Percentiles rank a stretch among this genome's conserved stretches.
phyloP scores from a whole-genome alignment of 1,140 invertebrate species.

The Prorops nasuta region DNA sequence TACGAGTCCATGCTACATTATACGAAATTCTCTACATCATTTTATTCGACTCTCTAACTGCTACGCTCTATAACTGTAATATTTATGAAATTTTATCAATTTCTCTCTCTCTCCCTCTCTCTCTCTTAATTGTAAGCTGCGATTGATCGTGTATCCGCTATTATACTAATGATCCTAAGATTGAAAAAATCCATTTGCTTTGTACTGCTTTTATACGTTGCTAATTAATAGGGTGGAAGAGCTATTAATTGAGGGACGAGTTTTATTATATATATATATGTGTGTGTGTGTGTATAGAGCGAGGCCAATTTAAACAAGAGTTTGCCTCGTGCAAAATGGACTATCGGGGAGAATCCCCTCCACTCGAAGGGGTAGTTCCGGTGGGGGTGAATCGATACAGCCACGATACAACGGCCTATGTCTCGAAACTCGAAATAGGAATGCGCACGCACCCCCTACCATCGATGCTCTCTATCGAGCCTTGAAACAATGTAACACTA shows the following conservation, averaged over 20 bases:
- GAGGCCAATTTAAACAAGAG: too few species aligned
- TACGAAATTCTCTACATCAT: conserved; percentile 8
- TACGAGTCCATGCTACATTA: conserved; percentile 41
- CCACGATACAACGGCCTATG: conserved; percentile 52
- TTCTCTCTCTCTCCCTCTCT: background rate
- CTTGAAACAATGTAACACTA: conserved; percentile 38
- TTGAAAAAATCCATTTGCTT: too few species aligned
- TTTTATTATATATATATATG: too few species aligned
- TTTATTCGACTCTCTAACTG: background rate
- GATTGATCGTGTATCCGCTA: background rate
- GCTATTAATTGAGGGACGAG: too few species aligned
- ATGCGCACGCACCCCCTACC: conserved; percentile 43
- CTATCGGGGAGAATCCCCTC: conserved; percentile 30
- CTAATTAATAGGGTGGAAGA: too few species aligned
- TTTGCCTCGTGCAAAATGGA: conserved; percentile 39
- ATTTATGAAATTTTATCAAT: background rate
- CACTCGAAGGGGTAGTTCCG: conserved; percentile 14
- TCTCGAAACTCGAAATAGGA: conserved; percentile 53
- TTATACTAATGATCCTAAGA: too few species aligned
- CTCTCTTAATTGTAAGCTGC: background rate
- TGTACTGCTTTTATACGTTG: too few species aligned
- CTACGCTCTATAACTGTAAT: background rate
- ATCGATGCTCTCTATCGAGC: conserved; percentile 34
- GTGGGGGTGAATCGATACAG: conserved; percentile 54
- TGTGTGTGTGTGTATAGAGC: too few species aligned